phyloP scores from a whole-genome alignment of 2,113 vertebrate species.

The Tupaia tana region DNA sequence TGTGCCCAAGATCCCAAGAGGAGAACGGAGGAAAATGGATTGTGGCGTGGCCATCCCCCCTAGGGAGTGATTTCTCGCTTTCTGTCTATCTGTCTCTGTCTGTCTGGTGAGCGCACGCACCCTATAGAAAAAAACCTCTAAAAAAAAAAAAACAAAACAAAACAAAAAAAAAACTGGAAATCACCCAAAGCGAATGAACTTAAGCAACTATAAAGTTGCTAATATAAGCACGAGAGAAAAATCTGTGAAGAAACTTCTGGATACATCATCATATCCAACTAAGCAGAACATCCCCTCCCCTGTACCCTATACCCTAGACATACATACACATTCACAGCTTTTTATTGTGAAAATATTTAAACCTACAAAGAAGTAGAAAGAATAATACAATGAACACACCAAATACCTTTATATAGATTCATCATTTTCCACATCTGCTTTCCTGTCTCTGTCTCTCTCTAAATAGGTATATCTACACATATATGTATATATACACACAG shows the following conservation, averaged over 20 bases:
- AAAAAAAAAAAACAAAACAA: too few species aligned
- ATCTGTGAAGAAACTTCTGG: not conserved
- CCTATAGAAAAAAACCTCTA: too few species aligned
- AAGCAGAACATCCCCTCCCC: not conserved
- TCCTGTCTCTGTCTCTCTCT: not conserved
- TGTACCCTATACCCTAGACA: not conserved
- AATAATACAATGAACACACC: not conserved
- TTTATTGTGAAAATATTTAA: conserved; percentile 16
- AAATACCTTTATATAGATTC: not conserved
- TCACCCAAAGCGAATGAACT: not conserved
- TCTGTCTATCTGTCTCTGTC: too few species aligned
- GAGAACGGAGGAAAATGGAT: too few species aligned
- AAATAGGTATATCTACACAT: not conserved
- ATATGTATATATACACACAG: not conserved
- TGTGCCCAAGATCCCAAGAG: too few species aligned
- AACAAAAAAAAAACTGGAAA: conserved; percentile 42
- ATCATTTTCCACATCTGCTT: not conserved
- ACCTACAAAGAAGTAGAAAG: not conserved
- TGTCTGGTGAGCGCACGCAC: too few species aligned
- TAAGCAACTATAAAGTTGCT: not conserved
- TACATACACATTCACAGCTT: not conserved
- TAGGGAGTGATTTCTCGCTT: too few species aligned
- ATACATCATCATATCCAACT: not conserved
- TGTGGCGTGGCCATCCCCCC: too few species aligned
- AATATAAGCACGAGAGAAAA: not conserved